phyloP scores from a whole-genome alignment of 2,888 invertebrate genomes.

The Meliscaeva auricollis region DNA sequence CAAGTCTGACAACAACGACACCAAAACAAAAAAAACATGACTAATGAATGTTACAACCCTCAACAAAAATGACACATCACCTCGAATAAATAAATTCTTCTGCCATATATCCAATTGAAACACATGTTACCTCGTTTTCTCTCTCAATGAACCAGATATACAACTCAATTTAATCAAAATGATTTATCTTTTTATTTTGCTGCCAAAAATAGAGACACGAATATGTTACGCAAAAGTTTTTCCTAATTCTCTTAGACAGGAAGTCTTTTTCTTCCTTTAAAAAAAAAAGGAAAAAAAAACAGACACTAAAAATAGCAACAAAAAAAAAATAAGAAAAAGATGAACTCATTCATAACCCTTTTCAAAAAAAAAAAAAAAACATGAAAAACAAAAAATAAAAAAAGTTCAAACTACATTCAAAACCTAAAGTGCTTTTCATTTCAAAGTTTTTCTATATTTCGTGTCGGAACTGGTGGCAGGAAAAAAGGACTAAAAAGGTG shows the following conservation, averaged over 20 bases:
- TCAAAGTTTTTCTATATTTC: constrained; percentile 3
- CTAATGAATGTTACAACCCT: constrained; percentile 37
- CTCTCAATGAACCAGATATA: constrained; percentile 31
- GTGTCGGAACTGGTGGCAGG: neutral
- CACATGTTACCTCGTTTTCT: constrained; percentile 42
- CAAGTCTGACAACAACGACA: no score
- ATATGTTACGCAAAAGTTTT: constrained; percentile 21
- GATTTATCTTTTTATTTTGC: constrained; percentile 49
- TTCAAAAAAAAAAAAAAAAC: constrained; percentile 39
- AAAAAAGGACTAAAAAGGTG: constrained; percentile 13
- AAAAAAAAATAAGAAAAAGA: constrained; percentile 21
- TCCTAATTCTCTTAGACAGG: constrained; percentile 67
- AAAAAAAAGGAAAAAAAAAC: constrained; percentile 14
- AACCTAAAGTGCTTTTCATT: constrained; percentile 56
- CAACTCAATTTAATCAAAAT: constrained; percentile 72
- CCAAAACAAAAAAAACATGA: constrained; percentile 25
- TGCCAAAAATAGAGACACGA: neutral
- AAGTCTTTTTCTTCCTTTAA: neutral
- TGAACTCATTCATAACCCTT: constrained; percentile 61
- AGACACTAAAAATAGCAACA: no score
- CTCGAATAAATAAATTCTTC: constrained; percentile 36
- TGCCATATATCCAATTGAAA: constrained; percentile 15
- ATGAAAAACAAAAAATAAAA: neutral
- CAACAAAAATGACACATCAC: constrained; percentile 41
- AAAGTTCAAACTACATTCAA: constrained; percentile 39